Conservation (phyloP, 2,113 vertebrate genomes). For the Neoarius graeffei region DNA sequence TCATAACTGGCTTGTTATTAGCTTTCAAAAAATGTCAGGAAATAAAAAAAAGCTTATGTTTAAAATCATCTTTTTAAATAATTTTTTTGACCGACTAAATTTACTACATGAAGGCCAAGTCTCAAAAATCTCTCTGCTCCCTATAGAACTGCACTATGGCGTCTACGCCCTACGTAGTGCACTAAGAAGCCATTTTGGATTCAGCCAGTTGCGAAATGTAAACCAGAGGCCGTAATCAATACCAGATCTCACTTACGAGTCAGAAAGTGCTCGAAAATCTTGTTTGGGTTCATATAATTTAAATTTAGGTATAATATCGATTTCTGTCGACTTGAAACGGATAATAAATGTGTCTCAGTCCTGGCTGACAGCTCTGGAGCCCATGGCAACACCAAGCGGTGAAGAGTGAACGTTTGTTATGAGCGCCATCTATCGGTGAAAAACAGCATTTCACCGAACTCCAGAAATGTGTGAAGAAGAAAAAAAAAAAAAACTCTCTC, state of each 20-base stretch:
- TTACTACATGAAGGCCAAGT: background rate
- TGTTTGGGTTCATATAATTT: background rate
- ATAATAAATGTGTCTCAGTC: background rate
- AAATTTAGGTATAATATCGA: background rate
- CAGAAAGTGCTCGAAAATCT: background rate
- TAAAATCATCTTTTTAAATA: background rate
- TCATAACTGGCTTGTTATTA: background rate
- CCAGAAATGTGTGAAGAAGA: background rate
- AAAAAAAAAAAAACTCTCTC: background rate
- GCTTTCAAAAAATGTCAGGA: background rate
- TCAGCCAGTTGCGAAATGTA: background rate
- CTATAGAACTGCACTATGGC: background rate
- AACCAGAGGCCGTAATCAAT: background rate
- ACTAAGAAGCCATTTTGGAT: constrained; percentile 12
- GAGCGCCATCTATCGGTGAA: constrained; percentile 45
- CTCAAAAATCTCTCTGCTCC: background rate
- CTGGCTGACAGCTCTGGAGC: background rate
- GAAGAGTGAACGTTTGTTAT: background rate
- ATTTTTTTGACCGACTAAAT: no score
- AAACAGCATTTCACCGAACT: background rate
- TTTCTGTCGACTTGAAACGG: background rate
- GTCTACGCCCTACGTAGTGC: background rate
- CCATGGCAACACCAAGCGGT: background rate
- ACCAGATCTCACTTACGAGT: background rate
- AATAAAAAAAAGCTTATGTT: background rate